Conservation (phyloP, 2,888 invertebrate species). For the Acronicta aceris region DNA sequence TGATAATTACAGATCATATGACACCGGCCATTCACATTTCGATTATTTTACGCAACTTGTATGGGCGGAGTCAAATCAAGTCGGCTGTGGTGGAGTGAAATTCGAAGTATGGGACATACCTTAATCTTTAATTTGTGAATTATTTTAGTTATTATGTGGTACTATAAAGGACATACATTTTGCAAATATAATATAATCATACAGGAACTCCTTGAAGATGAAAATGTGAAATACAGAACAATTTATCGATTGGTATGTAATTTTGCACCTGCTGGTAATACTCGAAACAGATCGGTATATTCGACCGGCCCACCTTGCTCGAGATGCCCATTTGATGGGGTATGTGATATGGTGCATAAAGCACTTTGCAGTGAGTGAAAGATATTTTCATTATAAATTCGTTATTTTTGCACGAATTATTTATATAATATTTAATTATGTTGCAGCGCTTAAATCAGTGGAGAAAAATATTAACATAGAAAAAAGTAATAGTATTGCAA, state of each 20-base stretch:
- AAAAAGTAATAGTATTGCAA: background rate
- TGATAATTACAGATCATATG: slow-evolving; percentile 65
- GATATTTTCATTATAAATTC: background rate
- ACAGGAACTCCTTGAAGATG: slow-evolving; percentile 65
- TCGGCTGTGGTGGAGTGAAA: slow-evolving; percentile 81
- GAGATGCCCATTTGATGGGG: slow-evolving; percentile 64
- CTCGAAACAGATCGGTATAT: slow-evolving; percentile 70
- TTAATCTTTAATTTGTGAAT: background rate
- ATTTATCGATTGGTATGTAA: slow-evolving; percentile 82
- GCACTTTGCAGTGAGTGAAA: slow-evolving; percentile 73
- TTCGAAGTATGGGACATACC: slow-evolving; percentile 71
- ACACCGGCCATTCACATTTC: slow-evolving; percentile 66
- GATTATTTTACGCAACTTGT: slow-evolving; percentile 83
- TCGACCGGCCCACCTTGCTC: slow-evolving; percentile 73
- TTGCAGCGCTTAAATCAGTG: slow-evolving; percentile 22
- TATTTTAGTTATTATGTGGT: background rate
- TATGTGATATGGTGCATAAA: slow-evolving; percentile 67
- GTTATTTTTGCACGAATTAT: no score
- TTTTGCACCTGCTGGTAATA: slow-evolving; percentile 79
- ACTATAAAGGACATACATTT: slow-evolving; percentile 3
- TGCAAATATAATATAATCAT: no score
- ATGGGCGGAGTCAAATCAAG: slow-evolving; percentile 76
- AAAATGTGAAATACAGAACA: slow-evolving; percentile 64
- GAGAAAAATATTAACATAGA: background rate
- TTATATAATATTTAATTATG: background rate